These are phyloP conservation scores for Triplophysa tibetana DNA, from an alignment of 2,113 vertebrate species.

Conservation along the genomic window DNA sequence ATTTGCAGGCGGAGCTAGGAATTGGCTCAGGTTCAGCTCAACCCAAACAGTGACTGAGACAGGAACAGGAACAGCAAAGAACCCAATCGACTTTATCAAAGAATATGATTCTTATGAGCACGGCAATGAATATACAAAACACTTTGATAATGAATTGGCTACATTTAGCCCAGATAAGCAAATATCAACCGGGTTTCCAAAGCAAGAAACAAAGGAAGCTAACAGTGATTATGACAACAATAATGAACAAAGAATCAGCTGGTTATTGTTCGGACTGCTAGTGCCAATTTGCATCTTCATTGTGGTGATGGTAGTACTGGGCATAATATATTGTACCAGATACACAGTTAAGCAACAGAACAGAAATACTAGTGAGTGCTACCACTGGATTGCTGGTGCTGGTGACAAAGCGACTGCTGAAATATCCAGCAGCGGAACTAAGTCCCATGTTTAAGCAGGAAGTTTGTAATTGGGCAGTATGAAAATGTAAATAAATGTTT, in stretches of 20 bases:
- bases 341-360: constrained; percentile 69
- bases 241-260: constrained; percentile 64
- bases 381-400: constrained; percentile 85
- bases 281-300: constrained; percentile 82
- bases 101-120: background rate
- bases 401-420: constrained; percentile 68
- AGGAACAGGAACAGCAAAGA: constrained; percentile 7
- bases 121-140: background rate
- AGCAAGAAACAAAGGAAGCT: background rate
- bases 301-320: constrained; percentile 78
- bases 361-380: constrained; percentile 80
- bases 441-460: constrained; percentile 62
- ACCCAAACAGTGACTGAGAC: constrained; percentile 31
- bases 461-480: background rate
- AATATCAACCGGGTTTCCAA: constrained; percentile 10
- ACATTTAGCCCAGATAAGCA: constrained; percentile 21
- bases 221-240: constrained; percentile 13
- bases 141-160: background rate
- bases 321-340: constrained; percentile 79
- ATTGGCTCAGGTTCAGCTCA: constrained; percentile 51
- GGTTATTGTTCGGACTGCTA: constrained; percentile 83
- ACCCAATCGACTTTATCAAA: background rate
- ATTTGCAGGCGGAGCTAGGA: constrained; percentile 63
- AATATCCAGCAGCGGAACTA: constrained; percentile 60
- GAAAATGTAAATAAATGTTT: constrained; percentile 44